Conservation (phyloP, 53 echinoderm and acorn worm species). For the Crossaster papposus region DNA sequence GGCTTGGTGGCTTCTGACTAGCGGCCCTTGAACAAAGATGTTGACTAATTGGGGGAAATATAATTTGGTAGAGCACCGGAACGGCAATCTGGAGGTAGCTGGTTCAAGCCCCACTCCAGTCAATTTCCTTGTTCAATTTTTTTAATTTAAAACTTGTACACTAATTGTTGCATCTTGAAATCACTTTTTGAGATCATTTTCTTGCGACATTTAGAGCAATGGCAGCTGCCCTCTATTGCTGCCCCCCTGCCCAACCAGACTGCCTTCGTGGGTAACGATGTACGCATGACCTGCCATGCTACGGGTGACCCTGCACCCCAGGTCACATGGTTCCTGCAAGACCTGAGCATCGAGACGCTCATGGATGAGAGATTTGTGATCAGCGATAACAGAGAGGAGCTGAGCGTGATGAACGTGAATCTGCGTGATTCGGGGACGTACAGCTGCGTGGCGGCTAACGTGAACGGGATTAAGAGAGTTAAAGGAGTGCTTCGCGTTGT, state of each 20-base stretch:
- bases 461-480: conserved; percentile 20
- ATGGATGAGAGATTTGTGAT: conserved; percentile 54
- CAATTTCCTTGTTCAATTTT: too few relatives aligned
- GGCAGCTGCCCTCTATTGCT: conserved; percentile 59
- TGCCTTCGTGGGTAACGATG: conserved; percentile 64
- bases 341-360: conserved; percentile 68
- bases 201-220: conserved; percentile 14
- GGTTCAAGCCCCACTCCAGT: too few relatives aligned
- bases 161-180: background rate
- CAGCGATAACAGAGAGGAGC: conserved; percentile 65
- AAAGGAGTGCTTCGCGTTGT: conserved; percentile 23
- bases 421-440: conserved; percentile 76
- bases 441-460: conserved; percentile 74
- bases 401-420: conserved; percentile 71
- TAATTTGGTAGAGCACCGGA: too few relatives aligned
- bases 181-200: background rate
- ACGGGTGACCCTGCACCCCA: conserved; percentile 79
- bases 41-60: too few relatives aligned
- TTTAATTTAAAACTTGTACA: too few relatives aligned
- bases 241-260: conserved; percentile 59
- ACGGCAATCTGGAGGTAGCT: too few relatives aligned
- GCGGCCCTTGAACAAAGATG: too few relatives aligned
- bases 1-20: too few relatives aligned
- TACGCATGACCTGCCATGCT: conserved; percentile 66
- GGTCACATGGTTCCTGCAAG: conserved; percentile 82